These are phyloP conservation scores for Vulpes vulpes DNA, from an alignment of 2,113 vertebrate species.

Conservation along the genomic window DNA sequence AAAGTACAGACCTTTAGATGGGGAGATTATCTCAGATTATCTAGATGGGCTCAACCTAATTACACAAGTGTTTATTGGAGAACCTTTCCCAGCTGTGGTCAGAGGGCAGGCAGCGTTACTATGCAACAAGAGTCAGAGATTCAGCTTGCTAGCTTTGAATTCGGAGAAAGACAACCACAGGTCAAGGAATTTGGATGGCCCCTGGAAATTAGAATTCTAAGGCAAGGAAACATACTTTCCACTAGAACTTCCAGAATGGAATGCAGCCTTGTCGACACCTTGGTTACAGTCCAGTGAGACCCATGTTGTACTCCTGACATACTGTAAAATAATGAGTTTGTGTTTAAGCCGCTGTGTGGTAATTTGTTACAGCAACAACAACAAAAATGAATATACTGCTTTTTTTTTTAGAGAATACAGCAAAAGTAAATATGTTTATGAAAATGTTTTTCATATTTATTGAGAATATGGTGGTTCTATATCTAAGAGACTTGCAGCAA, in stretches of 20 bases:
- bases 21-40: not conserved
- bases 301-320: not conserved
- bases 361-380: slow-evolving; percentile 41
- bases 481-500: not conserved
- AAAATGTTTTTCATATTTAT: slow-evolving; percentile 43
- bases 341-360: not conserved
- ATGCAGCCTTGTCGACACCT: not conserved
- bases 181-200: not conserved
- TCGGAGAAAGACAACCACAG: not conserved
- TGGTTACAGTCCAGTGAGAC: not conserved
- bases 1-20: not conserved
- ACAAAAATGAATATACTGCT: not conserved
- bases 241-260: not conserved
- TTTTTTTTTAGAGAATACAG: slow-evolving; percentile 25
- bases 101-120: not conserved
- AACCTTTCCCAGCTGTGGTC: not conserved
- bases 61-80: not conserved
- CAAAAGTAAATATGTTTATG: not conserved
- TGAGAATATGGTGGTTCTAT: not conserved
- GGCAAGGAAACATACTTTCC: not conserved
- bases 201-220: slow-evolving; percentile 19
- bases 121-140: not conserved
- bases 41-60: not conserved
- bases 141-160: not conserved
- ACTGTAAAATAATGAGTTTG: not conserved